phyloP scores from a whole-genome alignment of 23 tunicate genomes.

The Aplidium turbinatum region DNA sequence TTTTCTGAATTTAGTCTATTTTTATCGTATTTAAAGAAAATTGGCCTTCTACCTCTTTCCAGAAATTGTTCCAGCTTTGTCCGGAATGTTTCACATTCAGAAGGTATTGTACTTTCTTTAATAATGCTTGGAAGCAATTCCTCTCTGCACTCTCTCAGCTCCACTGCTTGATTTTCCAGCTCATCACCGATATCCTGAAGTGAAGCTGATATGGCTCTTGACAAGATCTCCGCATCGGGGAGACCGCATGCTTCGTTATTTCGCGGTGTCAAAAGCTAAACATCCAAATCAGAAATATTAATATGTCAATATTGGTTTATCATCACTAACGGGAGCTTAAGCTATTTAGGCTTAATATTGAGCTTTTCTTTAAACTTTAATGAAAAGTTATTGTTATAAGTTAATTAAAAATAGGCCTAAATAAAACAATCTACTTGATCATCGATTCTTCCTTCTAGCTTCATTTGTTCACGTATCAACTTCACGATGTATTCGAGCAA shows the following conservation, averaged over 20 bases:
- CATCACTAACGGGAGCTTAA: too few species aligned
- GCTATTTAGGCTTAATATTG: too few species aligned
- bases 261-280: constrained; percentile 29
- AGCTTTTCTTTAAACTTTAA: too few species aligned
- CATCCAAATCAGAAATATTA: too few species aligned
- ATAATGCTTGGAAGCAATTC: constrained; percentile 59
- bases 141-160: constrained; percentile 64
- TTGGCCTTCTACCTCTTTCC: constrained; percentile 66
- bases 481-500: constrained; percentile 59
- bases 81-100: constrained; percentile 53
- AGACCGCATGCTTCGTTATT: constrained; percentile 41
- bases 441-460: constrained; percentile 52
- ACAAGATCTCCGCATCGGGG: constrained; percentile 46
- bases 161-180: constrained; percentile 46
- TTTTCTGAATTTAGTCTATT: too few species aligned
- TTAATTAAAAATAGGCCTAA: too few species aligned
- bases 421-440: constrained; percentile 5
- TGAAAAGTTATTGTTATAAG: too few species aligned
- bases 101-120: constrained; percentile 57
- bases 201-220: constrained; percentile 32
- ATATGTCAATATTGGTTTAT: too few species aligned
- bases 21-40: too few species aligned
- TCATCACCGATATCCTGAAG: constrained; percentile 56
- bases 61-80: constrained; percentile 52
- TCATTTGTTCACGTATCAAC: constrained; percentile 55